Conservation (phyloP, 2,888 invertebrate genomes). For the Eupithecia insigniata region DNA sequence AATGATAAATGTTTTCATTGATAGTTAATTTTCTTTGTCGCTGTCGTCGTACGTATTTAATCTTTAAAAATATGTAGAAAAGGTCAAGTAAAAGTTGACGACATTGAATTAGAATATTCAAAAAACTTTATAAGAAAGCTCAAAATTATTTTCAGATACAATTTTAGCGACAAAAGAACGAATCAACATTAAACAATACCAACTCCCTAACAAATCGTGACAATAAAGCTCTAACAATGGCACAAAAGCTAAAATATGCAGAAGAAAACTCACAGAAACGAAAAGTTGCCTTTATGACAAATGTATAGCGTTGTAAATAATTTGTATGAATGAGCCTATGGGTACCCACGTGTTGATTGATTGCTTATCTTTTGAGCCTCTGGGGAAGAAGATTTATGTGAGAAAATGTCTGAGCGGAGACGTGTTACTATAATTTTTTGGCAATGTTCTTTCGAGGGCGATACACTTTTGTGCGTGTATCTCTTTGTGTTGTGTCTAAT, state of each 20-base stretch:
- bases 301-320: constrained; percentile 41
- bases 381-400: constrained; percentile 38
- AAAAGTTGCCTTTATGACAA: constrained; percentile 27
- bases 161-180: neutral
- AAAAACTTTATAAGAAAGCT: neutral
- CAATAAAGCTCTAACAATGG: constrained; percentile 9
- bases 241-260: constrained; percentile 11
- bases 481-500: too few relatives aligned
- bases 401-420: constrained; percentile 31
- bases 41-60: neutral
- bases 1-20: neutral
- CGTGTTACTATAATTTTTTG: constrained; percentile 26
- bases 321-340: constrained; percentile 43
- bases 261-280: constrained; percentile 16
- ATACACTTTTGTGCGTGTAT: neutral
- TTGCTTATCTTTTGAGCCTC: constrained; percentile 43
- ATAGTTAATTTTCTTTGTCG: neutral
- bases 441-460: constrained; percentile 14
- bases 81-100: neutral
- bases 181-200: neutral
- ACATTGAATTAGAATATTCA: neutral
- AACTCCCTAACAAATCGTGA: neutral
- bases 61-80: too few relatives aligned
- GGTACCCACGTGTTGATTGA: constrained; percentile 38
- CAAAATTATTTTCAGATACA: neutral